Percentiles rank a stretch among this genome's conserved stretches.
Evolutionary conservation across 2,113 vertebrate genomes (phyloP).

Genomic region (Pteruthius melanotis): DNA sequence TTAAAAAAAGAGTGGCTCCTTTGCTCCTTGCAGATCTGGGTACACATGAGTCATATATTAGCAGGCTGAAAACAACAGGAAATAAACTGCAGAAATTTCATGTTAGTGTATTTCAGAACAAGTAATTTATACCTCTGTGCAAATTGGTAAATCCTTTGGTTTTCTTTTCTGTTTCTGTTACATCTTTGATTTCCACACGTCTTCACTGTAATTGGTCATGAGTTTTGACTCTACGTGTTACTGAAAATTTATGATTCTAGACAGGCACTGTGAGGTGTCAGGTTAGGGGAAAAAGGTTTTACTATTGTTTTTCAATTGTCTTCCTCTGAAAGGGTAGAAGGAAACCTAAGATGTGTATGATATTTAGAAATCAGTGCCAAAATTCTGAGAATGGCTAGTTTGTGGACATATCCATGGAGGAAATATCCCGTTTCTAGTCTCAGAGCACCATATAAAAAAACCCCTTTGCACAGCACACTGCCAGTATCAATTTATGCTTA

Average conservation of each 20-base stretch:
- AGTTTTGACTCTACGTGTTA: background rate
- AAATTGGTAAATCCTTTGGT: background rate
- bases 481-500: background rate
- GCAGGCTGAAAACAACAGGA: background rate
- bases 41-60: background rate
- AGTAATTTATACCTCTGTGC: background rate
- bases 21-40: background rate
- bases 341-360: background rate
- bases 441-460: background rate
- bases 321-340: background rate
- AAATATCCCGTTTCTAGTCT: background rate
- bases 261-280: background rate
- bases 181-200: background rate
- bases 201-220: background rate
- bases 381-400: background rate
- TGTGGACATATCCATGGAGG: background rate
- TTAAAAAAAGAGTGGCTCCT: background rate
- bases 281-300: background rate
- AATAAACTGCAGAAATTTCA: background rate
- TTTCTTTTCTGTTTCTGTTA: background rate
- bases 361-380: background rate
- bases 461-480: accelerated
- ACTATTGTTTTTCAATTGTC: background rate
- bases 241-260: background rate
- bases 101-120: background rate